Conservation (phyloP, 2,888 invertebrate species). For the Andrena bucephala region DNA sequence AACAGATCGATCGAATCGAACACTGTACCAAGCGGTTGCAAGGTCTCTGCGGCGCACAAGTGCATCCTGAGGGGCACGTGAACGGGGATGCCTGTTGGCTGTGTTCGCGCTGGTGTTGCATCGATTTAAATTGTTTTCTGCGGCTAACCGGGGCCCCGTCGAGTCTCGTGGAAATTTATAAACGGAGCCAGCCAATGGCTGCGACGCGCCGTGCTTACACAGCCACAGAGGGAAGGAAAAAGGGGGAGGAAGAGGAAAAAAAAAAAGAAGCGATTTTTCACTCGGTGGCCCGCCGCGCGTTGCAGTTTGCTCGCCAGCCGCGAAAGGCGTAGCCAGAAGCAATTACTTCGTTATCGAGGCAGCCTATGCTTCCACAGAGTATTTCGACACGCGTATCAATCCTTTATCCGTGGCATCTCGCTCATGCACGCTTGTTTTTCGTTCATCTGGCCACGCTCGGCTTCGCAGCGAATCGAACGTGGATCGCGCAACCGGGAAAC, state of each 20-base stretch:
- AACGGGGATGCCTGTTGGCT: background rate
- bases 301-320: background rate
- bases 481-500: background rate
- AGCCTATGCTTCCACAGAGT: background rate
- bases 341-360: slow-evolving; percentile 7
- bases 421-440: background rate
- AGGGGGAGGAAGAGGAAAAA: background rate
- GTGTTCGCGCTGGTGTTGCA: slow-evolving; percentile 9
- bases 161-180: slow-evolving; percentile 9
- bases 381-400: slow-evolving; percentile 13
- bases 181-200: background rate
- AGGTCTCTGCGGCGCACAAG: slow-evolving; percentile 34
- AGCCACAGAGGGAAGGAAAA: background rate
- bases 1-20: slow-evolving; percentile 61
- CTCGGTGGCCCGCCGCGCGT: background rate
- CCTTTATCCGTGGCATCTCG: slow-evolving; percentile 1
- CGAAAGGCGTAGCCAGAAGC: slow-evolving; percentile 3
- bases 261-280: slow-evolving; percentile 1
- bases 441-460: background rate
- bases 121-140: slow-evolving; percentile 28
- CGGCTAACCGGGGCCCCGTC: background rate
- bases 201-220: background rate
- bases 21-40: slow-evolving; percentile 42
- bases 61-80: slow-evolving; percentile 20
- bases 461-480: background rate